Evolutionary conservation across 2,113 vertebrate genomes (phyloP), one percentile per base, ranked within the genome.

Genomic region (Felis chaus): DNA sequence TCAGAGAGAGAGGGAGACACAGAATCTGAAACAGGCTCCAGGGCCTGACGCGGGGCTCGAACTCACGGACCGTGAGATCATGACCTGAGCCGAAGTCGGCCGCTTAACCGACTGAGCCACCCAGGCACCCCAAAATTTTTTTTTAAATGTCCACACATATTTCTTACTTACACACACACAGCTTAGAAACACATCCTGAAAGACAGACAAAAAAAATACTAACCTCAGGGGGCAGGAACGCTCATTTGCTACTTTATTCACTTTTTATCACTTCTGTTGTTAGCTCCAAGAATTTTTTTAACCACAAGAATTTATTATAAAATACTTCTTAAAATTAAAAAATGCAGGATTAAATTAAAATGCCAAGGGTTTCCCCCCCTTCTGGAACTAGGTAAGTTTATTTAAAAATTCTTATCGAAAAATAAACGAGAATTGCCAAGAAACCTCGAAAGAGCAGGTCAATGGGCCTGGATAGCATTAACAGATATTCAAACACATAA

Each of bases 151-250:
- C 83, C 29, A 65, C 66, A 74, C 15, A n/a, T 68, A 88, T 88
- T 87, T 61, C 82, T 53, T 93, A 94, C 36, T 9, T 18, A 69
- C 21, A 78, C 27, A 71, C 39, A 86, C 19, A 79, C 1, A 39
- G 10, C 68, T 91, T 74, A 53, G 3, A 88, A 91, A 87, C 63
- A 55, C 10, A 87, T 80, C 15, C 65, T 88, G 89, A 96, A 97
- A 93, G 53, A 80, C 48, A 86, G 1, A 15, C 25, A 41, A 41
- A 45, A 33, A 90, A 88, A 96, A 85, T 61, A 66, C n/a, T 69
- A 87, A 94, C 45, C 31, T 80, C 85, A 74, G 36, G 18, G 57
- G 36, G 13, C 21, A 8, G 36, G 27, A 36, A 66, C 21, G 50
- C 61, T 71, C 18, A 21, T 79, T 85, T 82, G 76, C 29, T 74